Evolutionary conservation across 37 sponge, comb jelly and placozoan genomes (phyloP), one percentile per base, ranked within the genome.

Genomic region (Ianthella basta): DNA sequence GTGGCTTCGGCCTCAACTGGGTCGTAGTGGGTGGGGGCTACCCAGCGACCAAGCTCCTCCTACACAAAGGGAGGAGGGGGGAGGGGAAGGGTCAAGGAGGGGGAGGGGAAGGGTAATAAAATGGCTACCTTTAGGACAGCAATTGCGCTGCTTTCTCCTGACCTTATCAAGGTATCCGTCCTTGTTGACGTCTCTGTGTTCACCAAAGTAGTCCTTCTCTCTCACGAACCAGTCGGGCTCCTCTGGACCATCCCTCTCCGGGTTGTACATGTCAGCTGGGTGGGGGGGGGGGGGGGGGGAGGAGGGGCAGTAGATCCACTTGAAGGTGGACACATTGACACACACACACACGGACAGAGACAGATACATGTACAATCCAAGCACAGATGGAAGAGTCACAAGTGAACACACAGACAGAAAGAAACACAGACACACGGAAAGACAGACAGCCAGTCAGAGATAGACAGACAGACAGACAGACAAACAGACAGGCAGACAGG

Each of bases 1-100:
- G 29, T 86, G 19, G 99, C 97, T 60, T 98, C 99, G 0, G 94
- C 91, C 41, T 92, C 87, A 4, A 88, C 88, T 66, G 91, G 96
- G 55, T 94, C 92, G 64, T 88, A 94, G 60, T 90, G 44, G 21
- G 54, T 50, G 0, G 93, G 95, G 21, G 86, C n/a, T 12, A 95
- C 81, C 96, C 96, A 95, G 14, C 63, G 33, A 18, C 74, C 66
- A 0, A 95, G 33, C 77, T 95, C 96, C 65, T 87, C 53, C 64
- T 61, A 61, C 29, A 61, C 3, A 27, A 12, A 61, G 29, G 64
- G 13, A 27, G 13, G 18, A 57, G 15, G 18, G 15, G 59, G 59
- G 18, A n/a, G n/a, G n/a, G n/a, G n/a, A n/a, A n/a, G n/a, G n/a
- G n/a, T n/a, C n/a, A n/a, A n/a, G n/a, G n/a, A n/a, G n/a, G n/a